phyloP scores from a whole-genome alignment of 2,113 vertebrate species.

The Paracyprichromis sp. region DNA sequence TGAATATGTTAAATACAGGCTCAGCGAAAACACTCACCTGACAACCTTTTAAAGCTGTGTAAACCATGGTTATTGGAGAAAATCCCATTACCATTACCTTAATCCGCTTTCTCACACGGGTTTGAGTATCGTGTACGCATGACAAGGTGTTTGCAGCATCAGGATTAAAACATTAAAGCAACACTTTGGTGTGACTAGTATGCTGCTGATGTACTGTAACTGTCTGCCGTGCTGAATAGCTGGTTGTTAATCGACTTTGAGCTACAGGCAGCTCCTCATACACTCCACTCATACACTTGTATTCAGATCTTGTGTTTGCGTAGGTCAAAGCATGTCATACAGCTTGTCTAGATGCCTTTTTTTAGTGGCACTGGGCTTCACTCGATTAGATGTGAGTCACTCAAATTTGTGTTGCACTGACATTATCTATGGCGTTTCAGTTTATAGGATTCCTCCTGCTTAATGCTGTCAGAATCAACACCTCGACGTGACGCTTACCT shows the following conservation, averaged over 20 bases:
- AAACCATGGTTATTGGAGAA: slow-evolving; percentile 12
- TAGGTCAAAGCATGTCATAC: background rate
- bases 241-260: background rate
- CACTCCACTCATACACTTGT: background rate
- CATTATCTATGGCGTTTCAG: background rate
- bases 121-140: background rate
- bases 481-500: slow-evolving; percentile 45
- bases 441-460: background rate
- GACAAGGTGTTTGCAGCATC: background rate
- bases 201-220: background rate
- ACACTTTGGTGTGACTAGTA: background rate
- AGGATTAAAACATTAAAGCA: background rate
- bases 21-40: background rate
- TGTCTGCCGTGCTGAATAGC: slow-evolving; percentile 46
- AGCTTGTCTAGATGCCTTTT: background rate
- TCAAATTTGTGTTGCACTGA: background rate
- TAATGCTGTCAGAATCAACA: background rate
- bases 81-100: slow-evolving; percentile 39
- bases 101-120: slow-evolving; percentile 30
- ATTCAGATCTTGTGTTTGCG: background rate
- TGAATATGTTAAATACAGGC: background rate
- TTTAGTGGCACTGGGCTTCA: background rate
- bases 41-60: slow-evolving; percentile 1
- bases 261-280: background rate
- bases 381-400: background rate